A percentile compares a stretch with the other conserved stretches of the same genome.
phyloP scores from a whole-genome alignment of 2,888 invertebrate species.

The Octodonta nipae region DNA sequence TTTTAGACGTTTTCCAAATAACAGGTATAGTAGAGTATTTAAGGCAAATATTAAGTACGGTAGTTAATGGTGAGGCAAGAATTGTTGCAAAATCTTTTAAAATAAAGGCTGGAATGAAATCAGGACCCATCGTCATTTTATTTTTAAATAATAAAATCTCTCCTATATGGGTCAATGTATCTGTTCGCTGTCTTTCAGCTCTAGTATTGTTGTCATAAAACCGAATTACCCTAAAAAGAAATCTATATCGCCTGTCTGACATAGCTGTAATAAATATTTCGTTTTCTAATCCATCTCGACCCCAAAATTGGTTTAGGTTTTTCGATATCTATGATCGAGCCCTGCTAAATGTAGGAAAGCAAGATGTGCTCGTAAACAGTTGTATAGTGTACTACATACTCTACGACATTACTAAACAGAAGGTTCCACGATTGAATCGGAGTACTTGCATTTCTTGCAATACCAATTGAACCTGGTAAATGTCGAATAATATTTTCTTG shows the following conservation, averaged over 20 bases:
- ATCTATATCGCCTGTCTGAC: conserved; percentile 5
- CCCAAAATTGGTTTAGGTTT: conserved; percentile 2
- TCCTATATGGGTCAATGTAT: too few relatives aligned
- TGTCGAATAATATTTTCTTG: not conserved
- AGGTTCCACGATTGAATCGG: not conserved
- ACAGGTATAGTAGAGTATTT: too few relatives aligned
- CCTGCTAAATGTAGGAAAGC: conserved; percentile 4
- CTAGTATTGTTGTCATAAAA: conserved; percentile 6
- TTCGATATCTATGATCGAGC: not conserved
- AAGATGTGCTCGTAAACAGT: conserved; percentile 2
- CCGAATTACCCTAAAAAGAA: not conserved
- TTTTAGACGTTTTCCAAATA: too few relatives aligned
- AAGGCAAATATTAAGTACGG: too few relatives aligned
- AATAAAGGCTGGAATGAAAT: too few relatives aligned
- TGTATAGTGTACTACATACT: too few relatives aligned
- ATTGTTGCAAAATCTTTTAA: too few relatives aligned
- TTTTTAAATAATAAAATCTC: too few relatives aligned
- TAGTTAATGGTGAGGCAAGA: too few relatives aligned
- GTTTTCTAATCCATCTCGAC: not conserved
- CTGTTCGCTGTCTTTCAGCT: too few relatives aligned
- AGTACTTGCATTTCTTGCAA: not conserved
- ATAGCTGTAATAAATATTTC: conserved; percentile 4
- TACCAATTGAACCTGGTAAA: not conserved
- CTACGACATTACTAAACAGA: not conserved
- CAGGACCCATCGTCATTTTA: too few relatives aligned